These are phyloP conservation scores for Nicator chloris DNA, from an alignment of 2,113 vertebrate genomes.

Conservation along the genomic window DNA sequence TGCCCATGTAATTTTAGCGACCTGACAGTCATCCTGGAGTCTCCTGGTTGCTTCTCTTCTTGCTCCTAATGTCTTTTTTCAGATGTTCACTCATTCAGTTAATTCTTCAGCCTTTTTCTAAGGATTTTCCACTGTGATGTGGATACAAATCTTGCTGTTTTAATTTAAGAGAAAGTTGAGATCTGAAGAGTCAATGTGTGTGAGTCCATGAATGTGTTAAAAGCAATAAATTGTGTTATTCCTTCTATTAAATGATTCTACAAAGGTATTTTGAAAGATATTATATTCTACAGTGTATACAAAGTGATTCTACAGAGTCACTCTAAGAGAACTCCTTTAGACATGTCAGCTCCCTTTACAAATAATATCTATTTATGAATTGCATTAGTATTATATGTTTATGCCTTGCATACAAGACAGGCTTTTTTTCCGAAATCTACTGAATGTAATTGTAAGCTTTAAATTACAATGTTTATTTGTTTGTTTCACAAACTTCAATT, in stretches of 20 bases:
- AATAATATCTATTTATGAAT: not conserved
- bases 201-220: not conserved
- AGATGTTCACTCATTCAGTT: not conserved
- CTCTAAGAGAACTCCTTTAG: not conserved
- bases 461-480: not conserved
- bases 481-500: not conserved
- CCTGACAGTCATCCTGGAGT: not conserved
- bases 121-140: not conserved
- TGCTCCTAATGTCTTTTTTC: not conserved
- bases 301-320: not conserved
- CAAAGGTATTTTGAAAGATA: not conserved
- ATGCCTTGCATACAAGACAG: not conserved
- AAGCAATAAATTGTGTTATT: not conserved
- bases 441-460: not conserved
- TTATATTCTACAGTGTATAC: not conserved
- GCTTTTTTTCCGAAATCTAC: not conserved
- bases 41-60: not conserved
- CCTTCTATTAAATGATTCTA: not conserved
- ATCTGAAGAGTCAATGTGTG: not conserved
- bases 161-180: not conserved
- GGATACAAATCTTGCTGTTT: not conserved
- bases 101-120: not conserved
- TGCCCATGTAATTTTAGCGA: not conserved
- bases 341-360: not conserved
- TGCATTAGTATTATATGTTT: not conserved